phyloP scores from a whole-genome alignment of 1,140 invertebrate genomes.

The Rhagoletis pomonella region DNA sequence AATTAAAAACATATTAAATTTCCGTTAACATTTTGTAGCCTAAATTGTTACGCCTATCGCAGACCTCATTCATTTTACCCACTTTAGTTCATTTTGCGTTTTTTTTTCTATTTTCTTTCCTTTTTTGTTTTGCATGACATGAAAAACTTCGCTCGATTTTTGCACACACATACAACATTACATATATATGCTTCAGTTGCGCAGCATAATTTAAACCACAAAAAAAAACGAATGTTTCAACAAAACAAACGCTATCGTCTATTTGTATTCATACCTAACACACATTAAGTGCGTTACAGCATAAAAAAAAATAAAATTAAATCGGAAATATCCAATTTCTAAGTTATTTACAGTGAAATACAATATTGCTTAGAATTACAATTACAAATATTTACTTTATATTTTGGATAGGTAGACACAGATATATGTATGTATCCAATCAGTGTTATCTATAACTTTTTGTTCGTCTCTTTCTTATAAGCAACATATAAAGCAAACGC shows the following conservation, averaged over 20 bases:
- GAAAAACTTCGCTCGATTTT: conserved; percentile 25
- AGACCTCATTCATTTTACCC: neutral
- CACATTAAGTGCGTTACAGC: neutral
- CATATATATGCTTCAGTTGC: conserved; percentile 43
- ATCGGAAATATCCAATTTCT: conserved; percentile 43
- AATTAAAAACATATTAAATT: conserved; percentile 29
- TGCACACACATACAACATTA: conserved; percentile 46
- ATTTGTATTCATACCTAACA: neutral
- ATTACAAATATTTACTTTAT: conserved; percentile 27
- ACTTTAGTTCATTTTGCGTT: neutral
- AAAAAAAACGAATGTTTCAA: conserved; percentile 19
- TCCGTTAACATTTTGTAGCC: conserved; percentile 41
- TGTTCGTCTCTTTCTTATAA: conserved; percentile 47
- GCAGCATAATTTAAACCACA: conserved; percentile 45
- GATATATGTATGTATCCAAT: conserved; percentile 14
- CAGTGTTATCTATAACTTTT: conserved; percentile 14
- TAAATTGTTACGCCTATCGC: conserved; percentile 41
- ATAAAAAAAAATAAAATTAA: conserved; percentile 19
- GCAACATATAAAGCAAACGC: conserved; percentile 35
- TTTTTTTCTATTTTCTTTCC: conserved; percentile 4
- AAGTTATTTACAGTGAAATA: conserved; percentile 49
- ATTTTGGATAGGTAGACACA: conserved; percentile 23
- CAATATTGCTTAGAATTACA: conserved; percentile 44
- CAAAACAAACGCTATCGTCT: conserved; percentile 39
- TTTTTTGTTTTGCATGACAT: conserved; percentile 18